Evolutionary conservation across 2,888 invertebrate species (phyloP), one percentile per base, ranked within the genome.

Genomic region (Lasioglossum marginatum): DNA sequence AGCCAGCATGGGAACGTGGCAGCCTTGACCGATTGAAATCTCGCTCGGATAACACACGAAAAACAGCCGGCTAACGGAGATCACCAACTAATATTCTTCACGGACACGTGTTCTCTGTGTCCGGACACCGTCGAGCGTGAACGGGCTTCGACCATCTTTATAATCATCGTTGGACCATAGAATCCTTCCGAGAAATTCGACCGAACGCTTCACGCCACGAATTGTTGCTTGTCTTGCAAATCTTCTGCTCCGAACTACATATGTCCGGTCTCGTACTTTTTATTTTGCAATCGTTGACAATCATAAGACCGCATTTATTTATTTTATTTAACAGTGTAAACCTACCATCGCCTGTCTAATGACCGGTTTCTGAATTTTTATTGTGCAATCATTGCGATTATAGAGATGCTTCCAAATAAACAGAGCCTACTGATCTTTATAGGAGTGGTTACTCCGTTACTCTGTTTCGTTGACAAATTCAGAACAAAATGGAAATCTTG

Each of bases 1-100:
- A 34, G 27, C 37, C 66, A 45, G 76, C 60, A 63, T 70, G 60
- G 43, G 87, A 76, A 80, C 63, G 77, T 72, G 82, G 84, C 78
- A 82, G 87, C 71, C 79, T 78, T 82, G 79, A 31, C 63, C 37
- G 87, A 87, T 87, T 87, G 63, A 87, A 84, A 87, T 87, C 87
- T 87, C 79, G 43, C 60, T 66, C 77, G 87, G 79, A 79, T 87
- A 87, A 79, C 81, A 77, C 37, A 82, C 75, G 87, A 84, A 68
- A 81, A 75, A 83, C 87, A 76, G 52, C 77, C 77, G 75, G 34
- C 76, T 70, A 52, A 70, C 77, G 70, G 19, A 63, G 40, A 77
- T 74, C 71, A 27, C 63, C 27, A 34, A 19, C 79, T 87, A 87
- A 87, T 88, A 82, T 87, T 87, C 75, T 14, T 8, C n/a, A 37